Evolutionary conservation across 92 coral and sea anemone species (phyloP).

Genomic region (Zoanthus sansibaricus): DNA sequence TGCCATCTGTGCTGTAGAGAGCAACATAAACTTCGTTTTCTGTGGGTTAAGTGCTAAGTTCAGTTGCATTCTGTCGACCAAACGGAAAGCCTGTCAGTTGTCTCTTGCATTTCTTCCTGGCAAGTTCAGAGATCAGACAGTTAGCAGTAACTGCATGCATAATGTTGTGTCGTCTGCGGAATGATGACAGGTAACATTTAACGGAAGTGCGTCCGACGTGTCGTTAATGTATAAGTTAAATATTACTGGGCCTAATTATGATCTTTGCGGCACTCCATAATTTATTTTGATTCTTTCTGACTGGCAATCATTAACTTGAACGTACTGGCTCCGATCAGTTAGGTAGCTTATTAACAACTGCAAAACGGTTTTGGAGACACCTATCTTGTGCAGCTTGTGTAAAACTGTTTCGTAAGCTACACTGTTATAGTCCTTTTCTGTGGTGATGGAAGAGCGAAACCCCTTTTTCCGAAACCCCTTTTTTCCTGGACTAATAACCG

Average conservation of each 20-base stretch:
- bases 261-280: conserved; percentile 8
- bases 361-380: conserved; percentile 19
- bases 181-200: conserved; percentile 4
- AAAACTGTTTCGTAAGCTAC: conserved; percentile 1
- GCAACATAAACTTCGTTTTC: too few relatives aligned
- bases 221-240: conserved; percentile 7
- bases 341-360: conserved; percentile 14
- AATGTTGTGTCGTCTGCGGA: conserved; percentile 9
- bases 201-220: conserved; percentile 18
- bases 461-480: too few relatives aligned
- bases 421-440: neutral
- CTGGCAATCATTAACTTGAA: neutral
- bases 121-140: neutral
- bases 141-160: neutral
- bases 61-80: neutral
- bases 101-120: conserved; percentile 3
- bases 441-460: neutral
- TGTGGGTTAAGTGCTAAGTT: neutral
- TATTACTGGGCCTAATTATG: neutral
- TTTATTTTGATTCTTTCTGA: neutral
- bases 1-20: too few relatives aligned
- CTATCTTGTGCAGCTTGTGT: neutral
- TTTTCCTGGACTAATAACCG: neutral
- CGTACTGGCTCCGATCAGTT: conserved; percentile 20
- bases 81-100: conserved; percentile 5